These are phyloP conservation scores for Scylla paramamosain DNA, from an alignment of 1,140 invertebrate genomes.

Conservation along the genomic window DNA sequence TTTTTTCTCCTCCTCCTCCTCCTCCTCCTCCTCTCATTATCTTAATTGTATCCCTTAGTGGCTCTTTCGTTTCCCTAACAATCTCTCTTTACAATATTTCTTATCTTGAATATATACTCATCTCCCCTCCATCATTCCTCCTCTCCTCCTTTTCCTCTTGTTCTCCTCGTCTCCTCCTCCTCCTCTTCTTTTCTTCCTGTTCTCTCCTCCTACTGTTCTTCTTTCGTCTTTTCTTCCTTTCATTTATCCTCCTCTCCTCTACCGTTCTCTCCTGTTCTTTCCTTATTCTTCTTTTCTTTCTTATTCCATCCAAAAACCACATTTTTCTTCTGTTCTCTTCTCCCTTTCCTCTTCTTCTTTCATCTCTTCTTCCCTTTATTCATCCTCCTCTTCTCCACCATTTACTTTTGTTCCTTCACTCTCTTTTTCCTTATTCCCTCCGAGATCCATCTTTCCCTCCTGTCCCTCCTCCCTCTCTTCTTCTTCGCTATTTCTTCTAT, in stretches of 20 bases:
- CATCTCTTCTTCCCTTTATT: no score
- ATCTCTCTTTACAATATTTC: no score
- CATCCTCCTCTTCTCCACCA: not conserved
- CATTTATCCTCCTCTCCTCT: no score
- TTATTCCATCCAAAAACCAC: no score
- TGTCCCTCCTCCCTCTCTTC: not conserved
- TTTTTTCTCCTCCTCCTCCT: not conserved
- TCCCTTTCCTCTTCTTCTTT: no score
- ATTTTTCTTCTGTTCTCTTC: no score
- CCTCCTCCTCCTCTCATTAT: not conserved
- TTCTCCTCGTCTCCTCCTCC: not conserved
- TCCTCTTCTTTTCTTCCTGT: not conserved
- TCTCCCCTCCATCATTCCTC: not conserved
- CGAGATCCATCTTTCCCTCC: not conserved
- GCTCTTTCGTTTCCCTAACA: no score
- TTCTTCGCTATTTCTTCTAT: not conserved
- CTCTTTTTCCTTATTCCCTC: not conserved
- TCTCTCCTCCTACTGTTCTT: not conserved
- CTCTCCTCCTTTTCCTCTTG: not conserved
- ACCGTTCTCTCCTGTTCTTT: no score
- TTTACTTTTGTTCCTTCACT: not conserved
- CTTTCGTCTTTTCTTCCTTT: no score
- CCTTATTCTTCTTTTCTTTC: no score
- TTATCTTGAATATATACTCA: no score
- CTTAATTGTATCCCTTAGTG: not conserved